Evolutionary conservation across 2,797 vertebrate genomes (phyloP).

Genomic region (Chelonia mydas): DNA sequence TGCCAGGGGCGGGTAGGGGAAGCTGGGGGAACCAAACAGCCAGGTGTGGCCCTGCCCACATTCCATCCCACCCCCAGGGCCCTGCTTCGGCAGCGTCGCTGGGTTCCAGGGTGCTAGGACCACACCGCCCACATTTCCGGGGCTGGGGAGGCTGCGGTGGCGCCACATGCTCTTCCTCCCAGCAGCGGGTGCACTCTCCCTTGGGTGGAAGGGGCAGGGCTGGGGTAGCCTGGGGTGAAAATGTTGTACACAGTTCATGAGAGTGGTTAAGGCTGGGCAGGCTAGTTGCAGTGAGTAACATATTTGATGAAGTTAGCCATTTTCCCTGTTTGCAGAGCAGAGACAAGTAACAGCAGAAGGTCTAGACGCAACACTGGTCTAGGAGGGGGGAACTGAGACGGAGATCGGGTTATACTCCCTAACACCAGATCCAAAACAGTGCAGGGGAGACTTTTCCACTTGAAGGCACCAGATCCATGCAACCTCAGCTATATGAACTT

Average conservation of each 20-base stretch:
- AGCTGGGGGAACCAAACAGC: no score
- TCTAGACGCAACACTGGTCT: background rate
- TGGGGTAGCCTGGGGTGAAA: background rate
- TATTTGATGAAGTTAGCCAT: background rate
- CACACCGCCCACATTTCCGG: no score
- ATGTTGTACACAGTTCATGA: background rate
- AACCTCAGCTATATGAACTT: background rate
- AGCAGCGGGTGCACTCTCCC: no score
- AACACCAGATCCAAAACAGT: background rate
- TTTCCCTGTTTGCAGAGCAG: background rate
- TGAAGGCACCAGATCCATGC: background rate
- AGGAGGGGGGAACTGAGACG: background rate
- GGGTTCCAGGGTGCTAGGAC: no score
- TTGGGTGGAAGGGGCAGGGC: no score
- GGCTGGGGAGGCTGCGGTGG: no score
- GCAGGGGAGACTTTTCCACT: background rate
- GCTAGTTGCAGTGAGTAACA: background rate
- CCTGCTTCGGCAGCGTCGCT: no score
- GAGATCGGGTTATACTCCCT: background rate
- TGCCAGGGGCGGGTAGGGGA: no score
- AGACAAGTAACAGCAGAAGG: background rate
- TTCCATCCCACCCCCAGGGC: no score
- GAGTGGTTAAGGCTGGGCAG: background rate
- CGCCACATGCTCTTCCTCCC: no score
- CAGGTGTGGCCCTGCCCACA: no score